Percentiles rank a stretch among this genome's conserved stretches.
These are phyloP conservation scores for Hydraecia micacea DNA, from an alignment of 2,888 invertebrate species.

Conservation along the genomic window DNA sequence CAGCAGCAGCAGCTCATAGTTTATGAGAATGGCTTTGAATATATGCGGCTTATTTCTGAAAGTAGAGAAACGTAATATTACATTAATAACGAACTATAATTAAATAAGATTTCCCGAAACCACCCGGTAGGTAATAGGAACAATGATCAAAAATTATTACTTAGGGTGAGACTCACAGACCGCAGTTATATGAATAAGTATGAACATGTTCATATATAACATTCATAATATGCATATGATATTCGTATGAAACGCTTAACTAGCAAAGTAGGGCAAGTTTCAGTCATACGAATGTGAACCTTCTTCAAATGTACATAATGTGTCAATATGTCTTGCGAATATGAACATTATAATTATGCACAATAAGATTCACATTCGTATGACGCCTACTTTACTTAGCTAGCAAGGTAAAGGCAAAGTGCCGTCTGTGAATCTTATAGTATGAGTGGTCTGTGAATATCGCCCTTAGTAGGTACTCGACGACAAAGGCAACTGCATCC, in stretches of 20 bases:
- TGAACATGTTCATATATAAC: background rate
- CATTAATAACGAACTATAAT: background rate
- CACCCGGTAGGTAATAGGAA: background rate
- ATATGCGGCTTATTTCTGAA: constrained; percentile 91
- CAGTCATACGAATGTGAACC: background rate
- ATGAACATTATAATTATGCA: background rate
- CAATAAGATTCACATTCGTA: background rate
- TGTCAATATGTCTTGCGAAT: background rate
- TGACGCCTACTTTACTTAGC: background rate
- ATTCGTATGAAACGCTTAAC: background rate
- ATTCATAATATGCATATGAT: background rate
- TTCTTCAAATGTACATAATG: background rate
- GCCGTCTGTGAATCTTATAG: background rate
- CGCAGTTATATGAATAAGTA: background rate
- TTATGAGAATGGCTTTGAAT: constrained; percentile 89
- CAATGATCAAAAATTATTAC: background rate
- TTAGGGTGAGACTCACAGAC: background rate
- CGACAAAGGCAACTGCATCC: no score
- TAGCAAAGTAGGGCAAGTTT: no score
- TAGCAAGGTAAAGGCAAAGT: background rate
- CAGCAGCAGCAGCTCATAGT: constrained; percentile 92
- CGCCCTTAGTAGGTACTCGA: background rate
- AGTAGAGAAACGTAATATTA: constrained; percentile 70
- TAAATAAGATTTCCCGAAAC: background rate
- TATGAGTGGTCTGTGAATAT: background rate